Base-by-base conservation (phyloP, 2,797 vertebrate genomes). In the Lepilemur septentrionalis region DNA sequence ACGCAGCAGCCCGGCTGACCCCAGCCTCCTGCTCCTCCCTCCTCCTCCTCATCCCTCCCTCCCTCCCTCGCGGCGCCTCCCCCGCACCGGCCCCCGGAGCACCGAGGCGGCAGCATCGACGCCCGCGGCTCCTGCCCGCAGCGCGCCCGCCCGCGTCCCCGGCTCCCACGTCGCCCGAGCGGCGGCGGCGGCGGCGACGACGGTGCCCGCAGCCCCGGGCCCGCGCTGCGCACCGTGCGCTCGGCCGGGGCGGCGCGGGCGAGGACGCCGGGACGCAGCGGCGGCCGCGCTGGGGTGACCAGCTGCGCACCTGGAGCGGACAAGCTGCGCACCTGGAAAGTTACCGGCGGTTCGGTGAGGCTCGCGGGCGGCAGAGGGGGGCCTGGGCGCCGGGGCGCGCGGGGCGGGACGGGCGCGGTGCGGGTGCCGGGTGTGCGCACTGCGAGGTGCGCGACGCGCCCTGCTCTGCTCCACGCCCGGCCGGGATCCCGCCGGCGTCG, bases 271-370 rank as follows among this genome's bases (percentile, higher is more conserved):
- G 69, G 94, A 91, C 89, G 63, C 91, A 50, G 83, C 48, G 86
- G 55, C 61, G 35, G 92, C 86, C 3, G 61, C 79, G 13, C 59
- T 7, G 41, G 63, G 94, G 94, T 20, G 88, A 78, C 88, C 2
- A 22, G 76, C 95, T 94, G 97, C 86, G 96, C 92, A 91, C 97
- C 96, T 96, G 91, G 96, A 94, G 94, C 92, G 18, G 87, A 80
- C 87, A 0, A n/a, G 76, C 95, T 94, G 97, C 86, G 97, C 93
- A 91, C 97, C 96, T 95, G 91, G 96, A 94, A 97, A 97, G 96
- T 95, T 95, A 90, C 97, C 63, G 73, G 79, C 88, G 87, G 50
- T 25, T 57, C 70, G 97, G 94, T 97, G 97, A 98, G 97, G 41
- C 73, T 79, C 48, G n/a, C 6, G 73, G 55, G 65, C 9, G 38